Conservation (phyloP, 1,140 invertebrate species). For the Lepidurus packardi region DNA sequence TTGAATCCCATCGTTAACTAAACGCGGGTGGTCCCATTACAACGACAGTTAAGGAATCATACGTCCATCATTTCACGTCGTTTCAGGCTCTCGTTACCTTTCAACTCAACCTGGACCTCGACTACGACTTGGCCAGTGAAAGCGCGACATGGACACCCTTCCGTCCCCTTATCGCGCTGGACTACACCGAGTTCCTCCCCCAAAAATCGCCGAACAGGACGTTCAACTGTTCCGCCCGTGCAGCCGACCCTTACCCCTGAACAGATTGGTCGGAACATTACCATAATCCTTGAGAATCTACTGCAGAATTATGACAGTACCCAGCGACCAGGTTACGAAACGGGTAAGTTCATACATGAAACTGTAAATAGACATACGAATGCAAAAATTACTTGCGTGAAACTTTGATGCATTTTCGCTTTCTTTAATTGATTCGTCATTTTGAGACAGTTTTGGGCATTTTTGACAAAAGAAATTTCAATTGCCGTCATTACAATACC, state of each 20-base stretch:
- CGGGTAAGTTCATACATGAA: background rate
- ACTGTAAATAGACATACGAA: background rate
- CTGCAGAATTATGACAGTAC: slow-evolving; percentile 1
- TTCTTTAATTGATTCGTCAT: background rate
- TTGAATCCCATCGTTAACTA: too few species aligned
- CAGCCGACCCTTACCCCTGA: background rate
- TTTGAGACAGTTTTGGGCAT: too few species aligned
- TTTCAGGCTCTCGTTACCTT: background rate
- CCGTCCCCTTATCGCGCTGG: background rate
- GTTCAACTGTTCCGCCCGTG: background rate
- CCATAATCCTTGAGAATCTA: background rate
- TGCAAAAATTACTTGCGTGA: background rate
- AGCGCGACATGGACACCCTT: slow-evolving; percentile 1
- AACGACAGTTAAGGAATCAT: background rate
- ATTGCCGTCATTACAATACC: background rate
- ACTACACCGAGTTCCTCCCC: background rate
- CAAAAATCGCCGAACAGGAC: background rate
- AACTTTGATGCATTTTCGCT: background rate
- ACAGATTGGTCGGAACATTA: background rate
- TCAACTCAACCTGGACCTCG: background rate
- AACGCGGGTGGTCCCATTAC: too few species aligned
- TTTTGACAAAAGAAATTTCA: background rate
- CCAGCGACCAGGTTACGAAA: background rate
- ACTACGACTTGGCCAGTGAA: background rate
- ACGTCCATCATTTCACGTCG: background rate